These are phyloP conservation scores for Cacatua alba DNA, from an alignment of 2,113 vertebrate genomes.

Conservation along the genomic window DNA sequence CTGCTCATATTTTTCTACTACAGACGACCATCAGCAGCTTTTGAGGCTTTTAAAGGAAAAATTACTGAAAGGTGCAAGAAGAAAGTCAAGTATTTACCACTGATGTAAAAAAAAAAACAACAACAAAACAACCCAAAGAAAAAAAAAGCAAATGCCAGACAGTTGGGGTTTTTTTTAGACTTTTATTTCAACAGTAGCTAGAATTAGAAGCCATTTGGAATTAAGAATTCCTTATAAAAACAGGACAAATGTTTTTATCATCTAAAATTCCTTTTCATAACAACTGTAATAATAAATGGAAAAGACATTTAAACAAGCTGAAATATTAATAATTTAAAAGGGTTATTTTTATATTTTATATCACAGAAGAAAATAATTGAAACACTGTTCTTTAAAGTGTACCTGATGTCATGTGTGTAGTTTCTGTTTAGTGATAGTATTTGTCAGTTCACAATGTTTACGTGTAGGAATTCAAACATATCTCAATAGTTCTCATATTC, in stretches of 20 bases:
- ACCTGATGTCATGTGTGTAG: neutral
- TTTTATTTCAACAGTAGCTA: neutral
- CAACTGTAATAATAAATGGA: neutral
- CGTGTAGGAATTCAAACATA: neutral
- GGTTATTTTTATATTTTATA: neutral
- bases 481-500: neutral
- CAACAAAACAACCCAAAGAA: neutral
- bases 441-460: neutral
- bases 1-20: neutral
- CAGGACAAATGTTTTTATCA: neutral
- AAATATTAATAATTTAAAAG: slow-evolving; percentile 6
- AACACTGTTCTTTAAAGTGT: neutral
- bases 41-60: neutral
- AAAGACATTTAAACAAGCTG: neutral
- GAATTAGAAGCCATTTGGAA: slow-evolving; percentile 36
- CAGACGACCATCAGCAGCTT: neutral
- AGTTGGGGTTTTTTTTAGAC: neutral
- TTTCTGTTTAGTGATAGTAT: neutral
- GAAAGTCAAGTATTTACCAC: neutral
- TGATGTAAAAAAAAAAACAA: neutral
- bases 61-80: neutral
- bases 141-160: neutral
- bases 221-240: slow-evolving; percentile 8
- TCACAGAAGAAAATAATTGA: neutral
- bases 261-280: neutral